phyloP scores from a whole-genome alignment of 2,888 invertebrate species.

The Saturnia pavonia region DNA sequence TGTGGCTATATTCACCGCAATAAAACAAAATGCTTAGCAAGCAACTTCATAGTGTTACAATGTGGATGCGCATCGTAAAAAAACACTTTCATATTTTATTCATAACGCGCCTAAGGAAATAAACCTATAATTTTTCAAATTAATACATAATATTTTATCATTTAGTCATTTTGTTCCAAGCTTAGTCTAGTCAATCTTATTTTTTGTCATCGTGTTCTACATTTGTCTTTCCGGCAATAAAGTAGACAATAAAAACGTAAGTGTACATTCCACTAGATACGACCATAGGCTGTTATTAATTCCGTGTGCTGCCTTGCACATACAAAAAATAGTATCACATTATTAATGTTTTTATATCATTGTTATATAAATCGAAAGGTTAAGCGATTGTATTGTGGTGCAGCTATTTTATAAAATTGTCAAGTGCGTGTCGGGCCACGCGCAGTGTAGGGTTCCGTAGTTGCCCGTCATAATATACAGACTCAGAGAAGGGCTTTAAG shows the following conservation, averaged over 20 bases:
- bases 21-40: too few relatives aligned
- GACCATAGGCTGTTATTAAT: neutral
- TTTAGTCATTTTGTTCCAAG: neutral
- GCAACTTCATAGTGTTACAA: too few relatives aligned
- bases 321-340: neutral
- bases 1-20: too few relatives aligned
- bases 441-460: too few relatives aligned
- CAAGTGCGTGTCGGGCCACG: too few relatives aligned
- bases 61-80: too few relatives aligned
- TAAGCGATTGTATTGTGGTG: neutral
- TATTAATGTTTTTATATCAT: neutral
- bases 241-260: constrained; percentile 4
- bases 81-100: too few relatives aligned
- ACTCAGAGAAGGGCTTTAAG: too few relatives aligned
- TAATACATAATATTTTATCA: neutral
- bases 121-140: too few relatives aligned
- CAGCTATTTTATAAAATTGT: too few relatives aligned
- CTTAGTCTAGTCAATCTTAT: neutral
- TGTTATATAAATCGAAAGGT: neutral
- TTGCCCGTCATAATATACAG: too few relatives aligned
- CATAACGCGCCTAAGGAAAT: too few relatives aligned
- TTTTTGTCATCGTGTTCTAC: neutral
- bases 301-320: neutral
- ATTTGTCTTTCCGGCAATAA: neutral
- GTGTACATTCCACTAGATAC: neutral